Conservation (phyloP, 2,888 invertebrate species). For the Atherix ibis region DNA sequence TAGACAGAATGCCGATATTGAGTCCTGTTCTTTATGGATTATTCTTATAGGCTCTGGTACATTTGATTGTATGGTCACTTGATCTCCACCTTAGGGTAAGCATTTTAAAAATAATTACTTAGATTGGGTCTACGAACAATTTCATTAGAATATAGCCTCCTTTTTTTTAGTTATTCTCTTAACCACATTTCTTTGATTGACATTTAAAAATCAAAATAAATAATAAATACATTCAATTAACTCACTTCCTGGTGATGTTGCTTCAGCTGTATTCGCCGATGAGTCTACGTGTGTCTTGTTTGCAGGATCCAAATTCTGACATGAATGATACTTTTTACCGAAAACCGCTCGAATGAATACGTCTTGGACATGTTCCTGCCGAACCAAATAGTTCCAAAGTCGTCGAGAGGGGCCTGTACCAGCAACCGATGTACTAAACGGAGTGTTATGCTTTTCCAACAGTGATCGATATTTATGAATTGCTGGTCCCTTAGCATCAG, state of each 20-base stretch:
- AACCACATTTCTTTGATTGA: too few relatives aligned
- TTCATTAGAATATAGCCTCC: slow-evolving; percentile 8
- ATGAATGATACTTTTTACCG: slow-evolving; percentile 62
- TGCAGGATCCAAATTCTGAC: slow-evolving; percentile 23
- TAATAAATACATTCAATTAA: too few relatives aligned
- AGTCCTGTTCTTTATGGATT: slow-evolving; percentile 97
- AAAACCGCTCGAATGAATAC: slow-evolving; percentile 93
- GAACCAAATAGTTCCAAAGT: slow-evolving; percentile 84
- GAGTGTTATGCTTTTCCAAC: slow-evolving; percentile 85
- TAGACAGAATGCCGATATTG: slow-evolving; percentile 91
- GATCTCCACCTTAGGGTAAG: slow-evolving; percentile 12
- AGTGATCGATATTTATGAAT: slow-evolving; percentile 86
- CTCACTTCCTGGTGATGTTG: slow-evolving; percentile 20
- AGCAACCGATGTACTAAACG: slow-evolving; percentile 75
- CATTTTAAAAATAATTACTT: too few relatives aligned
- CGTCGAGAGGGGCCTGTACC: slow-evolving; percentile 64
- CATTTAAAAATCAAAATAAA: too few relatives aligned
- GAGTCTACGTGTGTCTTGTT: slow-evolving; percentile 23
- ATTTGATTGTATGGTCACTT: slow-evolving; percentile 10
- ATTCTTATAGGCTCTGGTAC: slow-evolving; percentile 76
- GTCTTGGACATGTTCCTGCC: slow-evolving; percentile 85
- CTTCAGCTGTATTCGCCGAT: slow-evolving; percentile 12
- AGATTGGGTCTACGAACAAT: slow-evolving; percentile 23
- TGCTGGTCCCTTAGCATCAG: slow-evolving; percentile 56
- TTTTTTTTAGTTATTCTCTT: too few relatives aligned